These are phyloP conservation scores for Diarsia mendica DNA, from an alignment of 2,888 invertebrate genomes.

Conservation along the genomic window DNA sequence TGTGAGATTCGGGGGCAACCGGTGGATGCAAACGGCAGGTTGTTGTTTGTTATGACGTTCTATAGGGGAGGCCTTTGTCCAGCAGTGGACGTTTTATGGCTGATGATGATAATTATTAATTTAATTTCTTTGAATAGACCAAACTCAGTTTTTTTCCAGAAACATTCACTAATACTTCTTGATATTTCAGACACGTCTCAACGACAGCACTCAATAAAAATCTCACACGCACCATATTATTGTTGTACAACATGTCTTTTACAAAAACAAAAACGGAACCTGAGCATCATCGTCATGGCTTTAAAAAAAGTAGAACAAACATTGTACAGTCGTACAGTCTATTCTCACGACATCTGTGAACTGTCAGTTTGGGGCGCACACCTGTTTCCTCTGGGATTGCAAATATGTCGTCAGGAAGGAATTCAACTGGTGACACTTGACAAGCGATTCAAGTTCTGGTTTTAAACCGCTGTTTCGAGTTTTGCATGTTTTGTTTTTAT, in stretches of 20 bases:
- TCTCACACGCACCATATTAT: background rate
- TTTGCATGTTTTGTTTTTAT: background rate
- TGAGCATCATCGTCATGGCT: constrained; percentile 2
- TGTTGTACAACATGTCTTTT: background rate
- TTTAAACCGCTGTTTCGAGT: constrained; percentile 21
- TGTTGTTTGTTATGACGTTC: too few relatives aligned
- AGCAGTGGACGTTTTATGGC: too few relatives aligned
- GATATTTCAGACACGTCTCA: background rate
- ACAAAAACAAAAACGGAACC: constrained; percentile 49
- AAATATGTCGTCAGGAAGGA: constrained; percentile 53
- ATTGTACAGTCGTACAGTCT: constrained; percentile 34
- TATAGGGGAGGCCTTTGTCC: too few relatives aligned
- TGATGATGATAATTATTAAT: too few relatives aligned
- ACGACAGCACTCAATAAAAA: background rate
- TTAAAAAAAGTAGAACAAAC: constrained; percentile 40
- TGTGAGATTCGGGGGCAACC: too few relatives aligned
- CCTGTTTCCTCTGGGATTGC: constrained; percentile 65
- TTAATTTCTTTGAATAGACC: background rate
- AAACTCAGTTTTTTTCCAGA: background rate
- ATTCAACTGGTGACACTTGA: constrained; percentile 45
- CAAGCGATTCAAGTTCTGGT: constrained; percentile 14
- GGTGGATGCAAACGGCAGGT: too few relatives aligned
- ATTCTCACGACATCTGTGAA: constrained; percentile 65
- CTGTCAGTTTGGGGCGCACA: constrained; percentile 56
- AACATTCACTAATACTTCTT: background rate